Evolutionary conservation across 2,797 vertebrate species (phyloP), one percentile per base, ranked within the genome.

Genomic region (Echiichthys vipera): DNA sequence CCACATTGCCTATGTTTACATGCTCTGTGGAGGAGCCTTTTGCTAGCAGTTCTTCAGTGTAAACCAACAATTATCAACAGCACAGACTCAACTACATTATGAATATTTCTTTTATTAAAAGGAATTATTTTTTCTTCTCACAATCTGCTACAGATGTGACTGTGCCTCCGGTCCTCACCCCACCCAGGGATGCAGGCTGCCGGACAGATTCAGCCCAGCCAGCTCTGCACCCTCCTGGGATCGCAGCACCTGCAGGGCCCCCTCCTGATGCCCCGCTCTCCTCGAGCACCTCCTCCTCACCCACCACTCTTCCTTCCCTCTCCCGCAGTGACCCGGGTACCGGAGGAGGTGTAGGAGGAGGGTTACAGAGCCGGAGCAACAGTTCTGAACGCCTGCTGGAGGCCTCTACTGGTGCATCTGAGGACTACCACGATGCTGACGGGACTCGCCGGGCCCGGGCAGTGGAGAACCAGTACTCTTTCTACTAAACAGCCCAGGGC

Each of bases 391-490:
- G 94, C 75, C 94, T 97, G 66, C 94, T 97, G 4, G 97, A 97
- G 82, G 93, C 95, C 7, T 80, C 95, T 0, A 59, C 93, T 3
- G 55, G 92, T 1, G 56, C 89, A 0, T 79, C 93, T 0, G 97
- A 98, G 34, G 97, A 98, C 90, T 95, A 97, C 83, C 95, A 96
- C 0, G 98, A 99, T 1, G 91, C 93, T 2, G 97, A 98, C 0
- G 95, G 96, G 7, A 87, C 94, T 13, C 95, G 96, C 49, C 93
- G 95, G 80, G 93, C 96, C 74, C 93, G 98, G 55, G 98, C 98
- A 0, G 96, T 99, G 42, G 97, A 99, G 89, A 99, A 99, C 92
- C 98, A 99, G 51, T 99, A 99, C 87, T 98, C 98, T 75, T 99
- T 99, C 94, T 99, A 99, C 91, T 99, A 92, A 96, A 61, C n/a